Base-by-base conservation (phyloP, 2,113 vertebrate species). In the Hippoglossus stenolepis region DNA sequence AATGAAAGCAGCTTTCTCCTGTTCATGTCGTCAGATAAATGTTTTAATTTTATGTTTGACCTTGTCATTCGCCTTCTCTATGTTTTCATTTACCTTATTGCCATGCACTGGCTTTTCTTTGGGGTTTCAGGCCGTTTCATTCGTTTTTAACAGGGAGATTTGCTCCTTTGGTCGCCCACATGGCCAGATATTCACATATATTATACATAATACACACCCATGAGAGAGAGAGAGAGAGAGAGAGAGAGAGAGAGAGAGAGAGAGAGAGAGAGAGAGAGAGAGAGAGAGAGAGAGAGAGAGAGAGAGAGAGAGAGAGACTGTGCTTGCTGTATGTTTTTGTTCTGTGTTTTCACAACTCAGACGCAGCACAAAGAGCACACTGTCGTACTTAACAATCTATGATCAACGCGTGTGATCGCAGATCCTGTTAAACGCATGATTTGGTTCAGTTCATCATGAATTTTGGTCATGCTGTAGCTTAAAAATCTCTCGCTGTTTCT, bases 301-400 rank as follows among this genome's bases (percentile, higher is more conserved):
- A 90, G 88, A 83, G 87, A 88, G 91, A 91, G 51, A 62, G 89
- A 86, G 91, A 76, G 88, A 91, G 91, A 90, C 88, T 92, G 93
- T 93, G 90, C 93, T 87, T 87, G 92, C 88, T 94, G 93, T 93
- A 90, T 93, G 91, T 94, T 92, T 90, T 82, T 86, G 89, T 93
- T 90, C 91, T 92, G 92, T 86, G 92, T 93, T 93, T 80, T 92
- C 86, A 79, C 81, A 88, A 92, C 91, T 92, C 92, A 93, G 90
- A 94, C 93, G 66, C 93, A 92, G 92, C 91, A 90, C 85, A 91
- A 90, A 85, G 85, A 90, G 91, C 87, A 90, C 91, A 91, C 86
- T 79, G 79, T 86, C 85, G 78, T 73, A 86, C 79, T 0, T 26
- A 57, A 51, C 0, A 65, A 76, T 75, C 88, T 74, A 0, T 17